These are phyloP conservation scores for Ascidia mentula DNA, from an alignment of 23 tunicate species.

Conservation along the genomic window DNA sequence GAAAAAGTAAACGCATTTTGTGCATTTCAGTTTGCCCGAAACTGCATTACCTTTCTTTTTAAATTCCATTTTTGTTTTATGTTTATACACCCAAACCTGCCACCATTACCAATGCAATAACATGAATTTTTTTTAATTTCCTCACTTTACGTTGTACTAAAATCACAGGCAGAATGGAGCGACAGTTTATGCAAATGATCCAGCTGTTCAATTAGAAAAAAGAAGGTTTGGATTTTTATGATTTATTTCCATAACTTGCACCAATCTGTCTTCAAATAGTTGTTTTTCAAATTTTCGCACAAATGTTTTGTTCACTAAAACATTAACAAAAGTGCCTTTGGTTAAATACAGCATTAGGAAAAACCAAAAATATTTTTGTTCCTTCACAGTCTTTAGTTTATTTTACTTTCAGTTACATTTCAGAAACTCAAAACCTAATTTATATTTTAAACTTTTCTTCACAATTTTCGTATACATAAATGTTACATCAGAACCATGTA, in stretches of 20 bases:
- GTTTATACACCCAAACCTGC: neutral
- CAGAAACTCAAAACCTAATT: no score
- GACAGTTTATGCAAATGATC: neutral
- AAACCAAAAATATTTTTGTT: no score
- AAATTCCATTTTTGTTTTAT: neutral
- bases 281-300: no score
- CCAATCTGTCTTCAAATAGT: no score
- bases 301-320: no score
- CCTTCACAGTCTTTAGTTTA: no score
- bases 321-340: no score
- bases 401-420: no score
- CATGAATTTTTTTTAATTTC: neutral
- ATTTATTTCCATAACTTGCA: neutral
- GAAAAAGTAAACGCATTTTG: neutral
- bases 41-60: neutral
- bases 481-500: no score
- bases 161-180: conserved; percentile 1
- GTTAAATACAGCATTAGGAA: no score
- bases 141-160: neutral
- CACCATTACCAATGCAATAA: neutral
- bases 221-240: neutral
- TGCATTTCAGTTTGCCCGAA: neutral
- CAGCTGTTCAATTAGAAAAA: neutral
- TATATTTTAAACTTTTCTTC: no score
- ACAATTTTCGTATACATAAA: no score